Evolutionary conservation across 2,113 vertebrate genomes (phyloP).

Genomic region (Pangasianodon hypophthalmus): DNA sequence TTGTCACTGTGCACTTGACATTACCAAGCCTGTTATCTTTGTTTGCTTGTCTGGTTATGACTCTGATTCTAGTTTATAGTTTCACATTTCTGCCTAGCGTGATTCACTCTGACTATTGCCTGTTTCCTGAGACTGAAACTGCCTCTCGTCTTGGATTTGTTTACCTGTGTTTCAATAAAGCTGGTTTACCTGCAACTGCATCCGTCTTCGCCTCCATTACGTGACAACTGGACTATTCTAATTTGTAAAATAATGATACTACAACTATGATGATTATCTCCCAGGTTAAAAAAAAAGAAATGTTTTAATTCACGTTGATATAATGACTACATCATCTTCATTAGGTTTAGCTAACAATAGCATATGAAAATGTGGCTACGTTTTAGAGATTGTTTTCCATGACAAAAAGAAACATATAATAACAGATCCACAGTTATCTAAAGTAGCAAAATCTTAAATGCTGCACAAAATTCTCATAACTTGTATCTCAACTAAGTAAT

Average conservation of each 20-base stretch:
- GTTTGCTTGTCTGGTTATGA: too few species aligned
- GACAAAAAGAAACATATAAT: background rate
- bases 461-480: background rate
- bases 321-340: background rate
- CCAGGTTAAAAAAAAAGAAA: background rate
- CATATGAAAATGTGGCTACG: background rate
- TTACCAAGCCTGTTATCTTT: too few species aligned
- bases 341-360: background rate
- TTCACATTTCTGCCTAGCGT: too few species aligned
- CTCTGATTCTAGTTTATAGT: too few species aligned
- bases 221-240: background rate
- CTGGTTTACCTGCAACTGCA: too few species aligned
- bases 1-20: too few species aligned
- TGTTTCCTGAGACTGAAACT: too few species aligned
- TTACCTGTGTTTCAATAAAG: too few species aligned
- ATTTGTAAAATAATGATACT: background rate
- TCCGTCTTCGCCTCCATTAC: too few species aligned
- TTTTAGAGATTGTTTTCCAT: background rate
- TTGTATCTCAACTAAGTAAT: background rate
- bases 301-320: background rate
- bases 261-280: background rate
- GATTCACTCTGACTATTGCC: too few species aligned
- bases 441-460: background rate
- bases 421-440: background rate
- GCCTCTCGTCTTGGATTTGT: too few species aligned